Conservation (phyloP, 2,888 invertebrate genomes). For the Gibbula magus region DNA sequence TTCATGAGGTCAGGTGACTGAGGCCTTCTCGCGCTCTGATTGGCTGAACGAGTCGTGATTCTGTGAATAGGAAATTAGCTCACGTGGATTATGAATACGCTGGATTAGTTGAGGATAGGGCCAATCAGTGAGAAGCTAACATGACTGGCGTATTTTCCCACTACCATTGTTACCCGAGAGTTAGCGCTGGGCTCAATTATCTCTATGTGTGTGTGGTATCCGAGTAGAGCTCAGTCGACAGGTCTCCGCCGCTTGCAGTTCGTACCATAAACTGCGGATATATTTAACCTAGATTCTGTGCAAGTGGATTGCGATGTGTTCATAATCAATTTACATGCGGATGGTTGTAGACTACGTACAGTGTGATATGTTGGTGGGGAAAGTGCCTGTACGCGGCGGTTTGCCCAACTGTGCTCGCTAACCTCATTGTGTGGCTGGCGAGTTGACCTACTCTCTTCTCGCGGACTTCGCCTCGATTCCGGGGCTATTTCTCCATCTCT, state of each 20-base stretch:
- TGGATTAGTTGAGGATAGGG: conserved; percentile 61
- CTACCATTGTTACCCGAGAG: conserved; percentile 65
- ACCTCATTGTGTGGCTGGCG: conserved; percentile 11
- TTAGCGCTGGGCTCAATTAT: conserved; percentile 8
- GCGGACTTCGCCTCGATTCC: conserved; percentile 3
- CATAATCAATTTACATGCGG: conserved; percentile 15
- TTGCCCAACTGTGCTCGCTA: neutral
- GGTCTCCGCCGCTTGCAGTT: conserved; percentile 13
- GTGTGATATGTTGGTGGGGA: neutral
- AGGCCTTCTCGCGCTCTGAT: conserved; percentile 27
- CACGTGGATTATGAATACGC: conserved; percentile 64
- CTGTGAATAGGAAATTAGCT: conserved; percentile 61
- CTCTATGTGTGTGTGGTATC: conserved; percentile 19
- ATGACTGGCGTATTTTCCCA: conserved; percentile 68
- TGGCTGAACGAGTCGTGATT: conserved; percentile 31
- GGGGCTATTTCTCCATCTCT: neutral
- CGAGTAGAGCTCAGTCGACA: neutral
- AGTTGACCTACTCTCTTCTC: neutral
- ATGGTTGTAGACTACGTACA: conserved; percentile 6
- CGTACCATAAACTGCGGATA: conserved; percentile 14
- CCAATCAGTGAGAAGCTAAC: conserved; percentile 71
- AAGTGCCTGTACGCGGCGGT: conserved; percentile 8
- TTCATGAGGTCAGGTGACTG: conserved; percentile 23
- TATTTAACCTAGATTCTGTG: conserved; percentile 15
- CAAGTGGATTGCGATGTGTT: conserved; percentile 13